A percentile compares a stretch with the other conserved stretches of the same genome.
Evolutionary conservation across 2,113 vertebrate species (phyloP).

Genomic region (Baryphthengus martii): DNA sequence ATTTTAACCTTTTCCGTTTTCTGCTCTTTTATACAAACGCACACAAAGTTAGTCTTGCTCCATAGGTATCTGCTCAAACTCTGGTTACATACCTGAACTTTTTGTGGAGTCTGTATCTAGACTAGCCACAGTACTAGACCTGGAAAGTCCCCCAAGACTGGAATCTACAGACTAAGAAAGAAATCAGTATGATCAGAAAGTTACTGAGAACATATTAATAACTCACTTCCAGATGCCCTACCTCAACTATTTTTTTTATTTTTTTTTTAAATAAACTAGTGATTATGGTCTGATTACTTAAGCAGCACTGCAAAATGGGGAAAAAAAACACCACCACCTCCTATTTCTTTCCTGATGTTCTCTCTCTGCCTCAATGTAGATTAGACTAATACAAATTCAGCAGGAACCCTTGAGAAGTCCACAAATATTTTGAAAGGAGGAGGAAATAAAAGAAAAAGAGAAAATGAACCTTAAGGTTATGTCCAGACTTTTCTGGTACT

Average conservation of each 20-base stretch:
- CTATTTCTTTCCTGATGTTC: neutral
- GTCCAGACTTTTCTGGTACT: neutral
- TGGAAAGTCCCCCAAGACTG: slow-evolving; percentile 95
- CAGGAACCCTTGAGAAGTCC: neutral
- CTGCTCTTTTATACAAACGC: neutral
- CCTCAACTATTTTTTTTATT: neutral
- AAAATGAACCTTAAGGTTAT: slow-evolving; percentile 13
- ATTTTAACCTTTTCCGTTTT: neutral
- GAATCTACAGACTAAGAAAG: slow-evolving; percentile 92
- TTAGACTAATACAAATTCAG: neutral
- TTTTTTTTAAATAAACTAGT: neutral
- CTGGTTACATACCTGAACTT: slow-evolving; percentile 85
- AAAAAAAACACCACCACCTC: neutral
- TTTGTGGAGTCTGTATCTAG: slow-evolving; percentile 97
- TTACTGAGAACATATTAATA: neutral
- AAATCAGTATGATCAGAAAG: neutral
- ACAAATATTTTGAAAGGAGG: neutral
- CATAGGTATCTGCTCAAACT: neutral
- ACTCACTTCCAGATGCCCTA: neutral
- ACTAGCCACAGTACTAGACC: slow-evolving; percentile 96
- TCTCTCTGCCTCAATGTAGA: neutral
- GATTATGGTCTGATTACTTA: neutral
- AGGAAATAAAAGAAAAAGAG: neutral
- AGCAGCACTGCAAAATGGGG: neutral
- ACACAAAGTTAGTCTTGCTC: neutral